Evolutionary conservation across 1,140 invertebrate species (phyloP).

Genomic region (Heliconius melpomene): DNA sequence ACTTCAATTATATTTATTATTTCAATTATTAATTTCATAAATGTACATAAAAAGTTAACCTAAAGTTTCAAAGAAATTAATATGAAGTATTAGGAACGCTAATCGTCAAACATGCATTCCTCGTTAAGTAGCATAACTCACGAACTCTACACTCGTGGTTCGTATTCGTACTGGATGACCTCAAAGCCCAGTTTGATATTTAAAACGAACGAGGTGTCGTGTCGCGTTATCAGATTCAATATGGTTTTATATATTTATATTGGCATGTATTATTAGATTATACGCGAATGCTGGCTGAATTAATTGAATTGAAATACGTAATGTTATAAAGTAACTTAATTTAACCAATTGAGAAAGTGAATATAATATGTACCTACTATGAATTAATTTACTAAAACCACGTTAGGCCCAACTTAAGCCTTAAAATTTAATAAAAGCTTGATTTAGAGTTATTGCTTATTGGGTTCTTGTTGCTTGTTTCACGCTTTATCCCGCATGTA

Average conservation of each 20-base stretch:
- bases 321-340: neutral
- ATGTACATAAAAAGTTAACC: too few relatives aligned
- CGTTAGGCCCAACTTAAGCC: too few relatives aligned
- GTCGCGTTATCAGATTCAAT: conserved; percentile 2
- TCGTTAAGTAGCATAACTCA: neutral
- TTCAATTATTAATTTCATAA: too few relatives aligned
- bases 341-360: too few relatives aligned
- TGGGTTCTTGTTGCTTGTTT: too few relatives aligned
- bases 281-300: neutral
- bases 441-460: too few relatives aligned
- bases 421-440: too few relatives aligned
- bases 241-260: conserved; percentile 8
- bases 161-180: neutral
- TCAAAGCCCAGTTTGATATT: conserved; percentile 12
- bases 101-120: neutral
- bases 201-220: conserved; percentile 10
- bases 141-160: neutral
- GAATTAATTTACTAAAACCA: too few relatives aligned
- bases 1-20: too few relatives aligned
- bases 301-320: neutral
- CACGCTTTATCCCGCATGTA: too few relatives aligned
- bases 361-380: too few relatives aligned
- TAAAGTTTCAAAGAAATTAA: too few relatives aligned
- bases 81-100: neutral
- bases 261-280: neutral